Base-by-base conservation (phyloP, 2,888 invertebrate species). In the Molorchus minor region DNA sequence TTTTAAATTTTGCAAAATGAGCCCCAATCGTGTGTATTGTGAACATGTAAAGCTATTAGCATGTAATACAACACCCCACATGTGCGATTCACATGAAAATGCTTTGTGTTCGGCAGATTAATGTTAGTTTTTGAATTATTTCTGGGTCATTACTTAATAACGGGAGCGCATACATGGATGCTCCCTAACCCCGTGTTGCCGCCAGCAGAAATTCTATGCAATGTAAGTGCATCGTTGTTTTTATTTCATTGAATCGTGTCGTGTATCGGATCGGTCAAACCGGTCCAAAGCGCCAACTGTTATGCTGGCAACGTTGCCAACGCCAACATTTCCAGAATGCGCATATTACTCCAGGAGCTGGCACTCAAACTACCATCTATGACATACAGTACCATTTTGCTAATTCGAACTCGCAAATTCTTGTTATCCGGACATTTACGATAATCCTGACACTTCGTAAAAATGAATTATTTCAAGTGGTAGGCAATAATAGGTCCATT, bases 251-350 rank as follows among this genome's bases (percentile, higher is more conserved):
- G 63, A 63, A 63, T 52, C 58, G 43, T 60, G 63, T 55, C 59
- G 57, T 47, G 55, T 49, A 59, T 58, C 55, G 52, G 47, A 63
- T 63, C 59, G 52, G 54, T 58, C 59, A 65, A 64, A 69, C 69
- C 69, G 68, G 69, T 69, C 68, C 58, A 56, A 66, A 64, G 62
- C 65, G 57, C 65, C 65, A 67, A 65, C 68, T 67, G 65, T 65
- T 66, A 58, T 58, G 46, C 47, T 44, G 19, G 58, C 62, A 13
- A 55, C 45, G 60, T 62, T 65, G 62, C 60, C 62, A 35, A 15
- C 15, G 45, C 38, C 57, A 12, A 40, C 30, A 40, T 47, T 53
- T 38, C 29, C 36, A 54, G 46, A 47, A 47, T 61, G 53, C 61
- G 53, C n/a, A n/a, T n/a, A n/a, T n/a, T n/a, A n/a, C n/a, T n/a